Evolutionary conservation across 1,140 invertebrate genomes (phyloP).

Genomic region (Drosophila hydei): DNA sequence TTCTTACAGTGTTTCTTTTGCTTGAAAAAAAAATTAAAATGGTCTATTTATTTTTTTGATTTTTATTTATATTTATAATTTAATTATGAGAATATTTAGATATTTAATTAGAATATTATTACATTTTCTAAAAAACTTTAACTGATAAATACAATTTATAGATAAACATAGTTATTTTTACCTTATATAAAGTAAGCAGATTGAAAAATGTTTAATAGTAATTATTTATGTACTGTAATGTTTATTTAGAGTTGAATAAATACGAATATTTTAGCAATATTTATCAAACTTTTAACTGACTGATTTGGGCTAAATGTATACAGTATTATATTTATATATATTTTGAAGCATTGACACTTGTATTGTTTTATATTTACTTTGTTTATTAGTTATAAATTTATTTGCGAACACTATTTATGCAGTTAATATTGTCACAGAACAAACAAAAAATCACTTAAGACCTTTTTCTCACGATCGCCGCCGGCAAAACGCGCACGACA

Average conservation of each 20-base stretch:
- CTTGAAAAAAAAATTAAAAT: no score
- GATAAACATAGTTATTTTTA: not conserved
- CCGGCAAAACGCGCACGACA: conserved; percentile 51
- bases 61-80: no score
- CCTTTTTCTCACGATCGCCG: conserved; percentile 55
- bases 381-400: conserved; percentile 19
- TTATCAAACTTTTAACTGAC: conserved; percentile 13
- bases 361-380: not conserved
- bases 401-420: conserved; percentile 25
- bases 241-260: conserved; percentile 11
- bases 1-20: no score
- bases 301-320: not conserved
- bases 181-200: conserved; percentile 11
- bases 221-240: not conserved
- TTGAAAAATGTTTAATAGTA: not conserved
- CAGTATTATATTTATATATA: conserved; percentile 7
- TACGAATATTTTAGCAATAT: conserved; percentile 8
- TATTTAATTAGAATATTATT: not conserved
- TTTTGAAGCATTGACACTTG: not conserved
- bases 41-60: no score
- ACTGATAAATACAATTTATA: no score
- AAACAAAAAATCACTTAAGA: conserved; percentile 70
- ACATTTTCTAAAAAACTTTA: no score
- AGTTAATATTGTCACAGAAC: conserved; percentile 58
- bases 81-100: no score